Evolutionary conservation across 2,888 invertebrate species (phyloP).

Genomic region (Myopa testacea): DNA sequence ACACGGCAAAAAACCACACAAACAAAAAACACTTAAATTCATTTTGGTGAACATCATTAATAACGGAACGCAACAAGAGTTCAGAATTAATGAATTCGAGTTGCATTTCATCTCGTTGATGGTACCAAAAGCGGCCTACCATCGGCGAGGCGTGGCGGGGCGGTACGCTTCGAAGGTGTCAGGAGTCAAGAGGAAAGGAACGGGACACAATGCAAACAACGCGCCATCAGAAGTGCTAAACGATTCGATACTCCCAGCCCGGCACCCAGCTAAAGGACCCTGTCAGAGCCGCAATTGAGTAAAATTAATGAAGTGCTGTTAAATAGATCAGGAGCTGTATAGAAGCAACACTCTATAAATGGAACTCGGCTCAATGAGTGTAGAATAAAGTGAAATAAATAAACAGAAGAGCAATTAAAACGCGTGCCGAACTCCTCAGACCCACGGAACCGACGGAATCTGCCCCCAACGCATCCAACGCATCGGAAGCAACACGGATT

Average conservation of each 20-base stretch:
- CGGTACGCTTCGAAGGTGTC: not conserved
- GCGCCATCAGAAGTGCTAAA: constrained; percentile 29
- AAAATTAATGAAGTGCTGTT: constrained; percentile 63
- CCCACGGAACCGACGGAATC: not conserved
- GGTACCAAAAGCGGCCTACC: not conserved
- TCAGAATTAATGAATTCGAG: constrained; percentile 59
- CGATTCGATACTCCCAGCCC: constrained; percentile 13
- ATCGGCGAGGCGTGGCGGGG: not conserved
- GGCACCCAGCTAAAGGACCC: constrained; percentile 2
- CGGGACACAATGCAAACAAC: not conserved
- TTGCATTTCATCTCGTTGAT: constrained; percentile 41
- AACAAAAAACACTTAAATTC: constrained; percentile 48
- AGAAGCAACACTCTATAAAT: constrained; percentile 45
- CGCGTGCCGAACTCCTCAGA: constrained; percentile 46
- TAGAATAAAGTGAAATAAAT: constrained; percentile 38
- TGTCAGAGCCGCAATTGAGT: constrained; percentile 35
- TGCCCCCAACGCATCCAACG: constrained; percentile 26
- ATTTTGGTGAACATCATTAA: constrained; percentile 66
- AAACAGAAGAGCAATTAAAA: constrained; percentile 52
- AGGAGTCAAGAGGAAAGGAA: constrained; percentile 5
- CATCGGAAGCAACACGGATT: not conserved
- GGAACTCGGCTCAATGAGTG: constrained; percentile 26
- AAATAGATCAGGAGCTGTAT: constrained; percentile 44
- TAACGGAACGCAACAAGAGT: constrained; percentile 60
- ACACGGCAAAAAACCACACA: constrained; percentile 36